Percentiles rank a stretch among this genome's conserved stretches.
Conservation (phyloP, 2,888 invertebrate species). For the Brachyptera putata region DNA sequence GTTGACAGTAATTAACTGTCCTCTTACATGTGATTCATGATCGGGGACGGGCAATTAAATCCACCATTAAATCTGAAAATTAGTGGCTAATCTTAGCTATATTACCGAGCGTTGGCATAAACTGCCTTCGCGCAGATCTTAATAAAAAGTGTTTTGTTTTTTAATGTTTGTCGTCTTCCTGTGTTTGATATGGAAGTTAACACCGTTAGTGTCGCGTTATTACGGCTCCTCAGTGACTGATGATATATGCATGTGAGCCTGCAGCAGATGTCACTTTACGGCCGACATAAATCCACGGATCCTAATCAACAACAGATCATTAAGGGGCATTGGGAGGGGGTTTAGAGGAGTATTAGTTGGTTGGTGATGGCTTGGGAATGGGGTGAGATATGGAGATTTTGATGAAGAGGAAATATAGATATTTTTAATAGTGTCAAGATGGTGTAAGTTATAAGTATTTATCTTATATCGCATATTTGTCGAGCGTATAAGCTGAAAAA, state of each 20-base stretch:
- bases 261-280: not conserved
- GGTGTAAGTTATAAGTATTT: no score
- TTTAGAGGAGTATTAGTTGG: no score
- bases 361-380: no score
- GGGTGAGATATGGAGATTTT: no score
- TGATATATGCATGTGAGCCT: no score
- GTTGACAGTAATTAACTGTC: constrained; percentile 32
- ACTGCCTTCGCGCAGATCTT: constrained; percentile 8
- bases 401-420: no score
- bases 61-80: constrained; percentile 30
- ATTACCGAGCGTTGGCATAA: constrained; percentile 7
- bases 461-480: no score
- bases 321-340: no score
- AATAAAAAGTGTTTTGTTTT: constrained; percentile 1
- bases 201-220: no score
- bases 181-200: not conserved
- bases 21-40: constrained; percentile 28
- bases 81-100: constrained; percentile 29
- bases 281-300: not conserved
- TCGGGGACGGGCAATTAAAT: constrained; percentile 29
- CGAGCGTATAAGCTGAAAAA: no score
- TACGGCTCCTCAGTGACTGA: not conserved
- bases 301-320: no score
- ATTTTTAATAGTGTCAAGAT: no score
- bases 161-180: constrained; percentile 8